Evolutionary conservation across 2,888 invertebrate genomes (phyloP), one percentile per base, ranked within the genome.

Genomic region (Dicranocentrus wangi): DNA sequence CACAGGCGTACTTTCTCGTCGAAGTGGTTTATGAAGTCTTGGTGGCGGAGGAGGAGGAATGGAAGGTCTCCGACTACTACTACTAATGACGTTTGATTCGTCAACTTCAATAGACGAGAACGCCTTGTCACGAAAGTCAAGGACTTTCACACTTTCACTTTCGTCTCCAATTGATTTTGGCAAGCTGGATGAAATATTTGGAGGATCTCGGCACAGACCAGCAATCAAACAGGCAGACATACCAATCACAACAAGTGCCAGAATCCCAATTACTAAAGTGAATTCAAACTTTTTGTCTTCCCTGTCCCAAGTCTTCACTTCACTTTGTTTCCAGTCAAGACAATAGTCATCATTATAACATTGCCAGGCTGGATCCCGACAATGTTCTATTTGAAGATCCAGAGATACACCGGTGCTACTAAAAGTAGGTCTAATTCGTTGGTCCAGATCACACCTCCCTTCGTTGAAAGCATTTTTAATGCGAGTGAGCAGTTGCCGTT

Each of bases 361-460:
- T 58, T 79, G 55, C 13, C 81, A 72, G 0, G 72, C 19, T 1
- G 65, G 17, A 27, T 83, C 70, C 2, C 82, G 55, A 25, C 86
- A 86, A 71, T 85, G 85, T 43, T 86, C 85, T 0, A 85, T n/a
- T 39, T 83, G 65, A n/a, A n/a, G 85, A 1, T 15, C 42, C 8
- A 43, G 21, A 19, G 0, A 42, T 10, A 15, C 32, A 17, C 15
- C 23, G 47, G n/a, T 68, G 32, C 2, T 27, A 7, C 7, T 42
- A 47, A 0, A 53, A 13, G 15, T 51, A 8, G 51, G 53, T 53
- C 19, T 53, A 19, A 21, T 8, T 7, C n/a, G 7, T 19, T 2
- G n/a, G 61, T 19, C n/a, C n/a, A n/a, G n/a, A 47, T 84, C 80
- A 70, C 84, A 84, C 0, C 32, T 21, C 3, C 65, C 21, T 27